Conservation (phyloP, 2,888 invertebrate species). For the Phyllotreta cruciferae region DNA sequence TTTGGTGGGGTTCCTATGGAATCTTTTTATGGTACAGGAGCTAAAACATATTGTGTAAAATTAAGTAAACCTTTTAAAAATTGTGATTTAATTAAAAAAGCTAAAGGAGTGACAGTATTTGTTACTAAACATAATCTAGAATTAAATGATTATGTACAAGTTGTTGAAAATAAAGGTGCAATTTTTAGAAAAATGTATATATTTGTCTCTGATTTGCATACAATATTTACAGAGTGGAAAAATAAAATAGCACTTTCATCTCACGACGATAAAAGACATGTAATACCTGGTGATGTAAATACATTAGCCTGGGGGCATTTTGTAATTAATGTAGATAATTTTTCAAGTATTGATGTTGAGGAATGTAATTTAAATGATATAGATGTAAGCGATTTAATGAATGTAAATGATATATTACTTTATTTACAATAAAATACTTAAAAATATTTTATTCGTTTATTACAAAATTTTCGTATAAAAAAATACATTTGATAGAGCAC, state of each 20-base stretch:
- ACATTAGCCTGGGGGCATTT: constrained; percentile 25
- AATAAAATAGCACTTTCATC: constrained; percentile 21
- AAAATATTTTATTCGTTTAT: too few relatives aligned
- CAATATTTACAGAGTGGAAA: constrained; percentile 20
- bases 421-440: too few relatives aligned
- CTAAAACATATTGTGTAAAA: constrained; percentile 29
- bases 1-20: constrained; percentile 20
- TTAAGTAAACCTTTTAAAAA: not conserved
- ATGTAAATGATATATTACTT: too few relatives aligned
- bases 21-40: constrained; percentile 27
- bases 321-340: not conserved
- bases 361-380: too few relatives aligned
- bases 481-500: constrained; percentile 4
- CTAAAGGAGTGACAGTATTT: constrained; percentile 18
- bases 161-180: not conserved
- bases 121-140: constrained; percentile 1
- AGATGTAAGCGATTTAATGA: too few relatives aligned
- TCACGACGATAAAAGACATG: constrained; percentile 15
- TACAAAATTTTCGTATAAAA: not conserved
- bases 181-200: constrained; percentile 11
- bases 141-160: constrained; percentile 12
- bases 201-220: constrained; percentile 13
- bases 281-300: constrained; percentile 17
- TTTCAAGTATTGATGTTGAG: too few relatives aligned
- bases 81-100: constrained; percentile 20